A percentile compares a stretch with the other conserved stretches of the same genome.
phyloP scores from a whole-genome alignment of 2,797 vertebrate genomes.

The Bovichtus variegatus region DNA sequence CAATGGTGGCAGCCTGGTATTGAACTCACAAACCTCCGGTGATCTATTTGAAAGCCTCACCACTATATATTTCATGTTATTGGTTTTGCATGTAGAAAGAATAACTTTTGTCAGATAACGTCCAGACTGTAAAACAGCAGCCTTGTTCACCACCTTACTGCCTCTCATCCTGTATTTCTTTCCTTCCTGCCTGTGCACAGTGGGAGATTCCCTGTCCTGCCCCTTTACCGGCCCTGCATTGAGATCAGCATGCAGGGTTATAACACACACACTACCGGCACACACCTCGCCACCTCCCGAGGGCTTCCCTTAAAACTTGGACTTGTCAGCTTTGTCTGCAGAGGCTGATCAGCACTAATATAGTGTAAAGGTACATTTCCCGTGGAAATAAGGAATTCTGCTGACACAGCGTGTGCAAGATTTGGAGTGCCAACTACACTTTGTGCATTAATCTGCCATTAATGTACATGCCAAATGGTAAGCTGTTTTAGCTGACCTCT shows the following conservation, averaged over 20 bases:
- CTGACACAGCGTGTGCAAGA: neutral
- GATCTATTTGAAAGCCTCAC: too few relatives aligned
- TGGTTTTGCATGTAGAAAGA: neutral
- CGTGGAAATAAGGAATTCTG: conserved; percentile 77
- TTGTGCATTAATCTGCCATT: neutral
- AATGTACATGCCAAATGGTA: neutral
- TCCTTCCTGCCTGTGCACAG: conserved; percentile 24
- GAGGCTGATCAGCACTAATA: conserved; percentile 26
- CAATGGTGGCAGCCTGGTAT: too few relatives aligned
- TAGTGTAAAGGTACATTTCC: conserved; percentile 72
- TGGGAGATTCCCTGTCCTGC: conserved; percentile 13
- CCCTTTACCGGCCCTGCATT: neutral
- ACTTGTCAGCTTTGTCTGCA: conserved; percentile 21
- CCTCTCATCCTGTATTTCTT: conserved; percentile 1
- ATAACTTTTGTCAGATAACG: neutral
- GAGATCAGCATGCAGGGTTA: conserved; percentile 16
- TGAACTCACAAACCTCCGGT: too few relatives aligned
- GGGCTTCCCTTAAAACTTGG: neutral
- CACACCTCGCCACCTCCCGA: neutral
- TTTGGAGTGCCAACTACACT: conserved; percentile 2
- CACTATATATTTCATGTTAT: too few relatives aligned
- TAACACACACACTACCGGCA: neutral
- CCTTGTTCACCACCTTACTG: neutral
- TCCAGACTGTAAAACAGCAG: neutral
- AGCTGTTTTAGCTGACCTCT: neutral